Percentiles rank a stretch among this genome's conserved stretches.
Evolutionary conservation across 2,888 invertebrate genomes (phyloP).

Genomic region (Pilophorus perplexus): DNA sequence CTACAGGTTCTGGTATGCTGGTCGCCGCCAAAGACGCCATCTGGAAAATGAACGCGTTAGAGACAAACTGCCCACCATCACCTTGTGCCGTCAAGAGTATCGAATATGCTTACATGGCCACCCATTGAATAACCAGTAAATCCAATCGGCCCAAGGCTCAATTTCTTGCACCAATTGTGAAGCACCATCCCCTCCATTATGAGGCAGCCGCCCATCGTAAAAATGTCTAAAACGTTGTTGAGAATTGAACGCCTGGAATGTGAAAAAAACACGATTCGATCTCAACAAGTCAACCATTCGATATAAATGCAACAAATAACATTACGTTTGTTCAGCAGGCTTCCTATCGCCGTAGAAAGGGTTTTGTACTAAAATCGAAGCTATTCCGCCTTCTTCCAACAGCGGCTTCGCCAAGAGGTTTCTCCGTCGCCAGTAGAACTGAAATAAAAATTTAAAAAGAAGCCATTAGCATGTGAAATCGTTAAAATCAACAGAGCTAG

Average conservation of each 20-base stretch:
- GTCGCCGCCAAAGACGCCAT: constrained; percentile 97
- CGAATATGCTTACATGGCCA: constrained; percentile 71
- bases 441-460: constrained; percentile 4
- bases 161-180: constrained; percentile 88
- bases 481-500: no score
- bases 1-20: constrained; percentile 91
- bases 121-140: constrained; percentile 97
- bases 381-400: constrained; percentile 83
- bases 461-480: no score
- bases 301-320: no score
- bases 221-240: constrained; percentile 94
- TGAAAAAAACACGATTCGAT: no score
- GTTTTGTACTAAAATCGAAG: constrained; percentile 91
- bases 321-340: constrained; percentile 81
- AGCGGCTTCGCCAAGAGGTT: constrained; percentile 88
- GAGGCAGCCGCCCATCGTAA: constrained; percentile 97
- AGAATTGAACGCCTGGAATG: constrained; percentile 75
- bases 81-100: not conserved
- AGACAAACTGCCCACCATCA: not conserved
- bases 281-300: no score
- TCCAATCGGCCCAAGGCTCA: constrained; percentile 89
- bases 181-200: constrained; percentile 89
- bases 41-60: constrained; percentile 56
- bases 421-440: constrained; percentile 90
- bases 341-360: constrained; percentile 91